A percentile compares a stretch with the other conserved stretches of the same genome.
Conservation (phyloP, 2,888 invertebrate genomes). For the Drosophila parthenogenetica region DNA sequence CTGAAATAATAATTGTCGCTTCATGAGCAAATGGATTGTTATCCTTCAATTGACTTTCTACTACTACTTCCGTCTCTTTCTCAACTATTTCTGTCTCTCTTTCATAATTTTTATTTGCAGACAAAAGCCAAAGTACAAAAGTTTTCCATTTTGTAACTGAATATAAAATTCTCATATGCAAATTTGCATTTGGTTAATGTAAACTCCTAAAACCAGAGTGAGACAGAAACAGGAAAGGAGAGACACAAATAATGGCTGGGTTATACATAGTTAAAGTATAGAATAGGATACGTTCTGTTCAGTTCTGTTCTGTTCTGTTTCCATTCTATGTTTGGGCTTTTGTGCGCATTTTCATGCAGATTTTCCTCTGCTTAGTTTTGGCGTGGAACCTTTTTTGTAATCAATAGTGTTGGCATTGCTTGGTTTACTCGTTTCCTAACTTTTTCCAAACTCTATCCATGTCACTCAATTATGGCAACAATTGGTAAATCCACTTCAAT, state of each 20-base stretch:
- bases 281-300: slow-evolving; percentile 33
- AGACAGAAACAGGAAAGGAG: slow-evolving; percentile 1
- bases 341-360: slow-evolving; percentile 72
- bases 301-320: slow-evolving; percentile 42
- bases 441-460: slow-evolving; percentile 54
- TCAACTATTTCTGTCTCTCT: background rate
- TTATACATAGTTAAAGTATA: slow-evolving; percentile 14
- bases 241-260: slow-evolving; percentile 32
- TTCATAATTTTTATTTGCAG: slow-evolving; percentile 22
- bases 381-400: slow-evolving; percentile 58
- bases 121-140: slow-evolving; percentile 55
- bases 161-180: slow-evolving; percentile 47
- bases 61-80: background rate
- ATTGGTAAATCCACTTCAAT: slow-evolving; percentile 76
- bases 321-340: slow-evolving; percentile 53
- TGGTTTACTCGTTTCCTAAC: slow-evolving; percentile 11
- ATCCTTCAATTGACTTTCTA: slow-evolving; percentile 31
- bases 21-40: slow-evolving; percentile 43
- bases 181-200: slow-evolving; percentile 30
- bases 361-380: slow-evolving; percentile 50
- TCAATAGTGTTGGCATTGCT: slow-evolving; percentile 32
- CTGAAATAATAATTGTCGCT: slow-evolving; percentile 60
- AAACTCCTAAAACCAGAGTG: slow-evolving; percentile 31
- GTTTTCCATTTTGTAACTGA: slow-evolving; percentile 50
- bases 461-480: slow-evolving; percentile 79